A percentile compares a stretch with the other conserved stretches of the same genome.
These are phyloP conservation scores for Ecliptopera silaceata DNA, from an alignment of 2,888 invertebrate species.

Conservation along the genomic window DNA sequence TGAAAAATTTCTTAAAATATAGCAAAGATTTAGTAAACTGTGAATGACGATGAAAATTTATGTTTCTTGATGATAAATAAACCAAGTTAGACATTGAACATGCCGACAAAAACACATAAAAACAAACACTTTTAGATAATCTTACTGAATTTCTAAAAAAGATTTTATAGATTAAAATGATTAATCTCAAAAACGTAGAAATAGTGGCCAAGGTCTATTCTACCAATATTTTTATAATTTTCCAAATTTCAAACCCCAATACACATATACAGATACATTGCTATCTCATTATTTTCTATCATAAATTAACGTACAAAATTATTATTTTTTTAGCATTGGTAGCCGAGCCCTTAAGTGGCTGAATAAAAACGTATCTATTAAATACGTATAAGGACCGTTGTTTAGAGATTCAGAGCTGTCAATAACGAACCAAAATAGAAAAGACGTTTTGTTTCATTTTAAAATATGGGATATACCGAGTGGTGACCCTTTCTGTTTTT, in stretches of 20 bases:
- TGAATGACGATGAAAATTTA: neutral
- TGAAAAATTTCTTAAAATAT: neutral
- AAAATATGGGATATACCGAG: too few relatives aligned
- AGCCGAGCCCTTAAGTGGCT: too few relatives aligned
- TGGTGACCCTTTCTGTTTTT: neutral
- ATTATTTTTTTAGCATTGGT: too few relatives aligned
- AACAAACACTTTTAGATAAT: constrained; percentile 13
- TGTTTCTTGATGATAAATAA: neutral
- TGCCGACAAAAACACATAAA: constrained; percentile 33
- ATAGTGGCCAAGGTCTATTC: neutral
- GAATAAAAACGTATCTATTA: too few relatives aligned
- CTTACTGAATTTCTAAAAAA: constrained; percentile 12
- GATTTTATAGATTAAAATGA: neutral
- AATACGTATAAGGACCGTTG: too few relatives aligned
- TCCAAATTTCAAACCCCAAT: neutral
- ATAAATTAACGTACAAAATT: too few relatives aligned
- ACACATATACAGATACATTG: too few relatives aligned
- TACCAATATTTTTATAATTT: too few relatives aligned
- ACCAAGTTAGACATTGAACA: constrained; percentile 17
- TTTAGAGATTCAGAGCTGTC: too few relatives aligned
- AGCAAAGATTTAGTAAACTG: neutral
- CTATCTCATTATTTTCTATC: too few relatives aligned
- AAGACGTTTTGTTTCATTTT: too few relatives aligned
- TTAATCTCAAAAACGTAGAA: neutral
- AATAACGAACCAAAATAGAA: too few relatives aligned